Evolutionary conservation across 2,888 invertebrate species (phyloP), one percentile per base, ranked within the genome.

Genomic region (Melipona bicolor): DNA sequence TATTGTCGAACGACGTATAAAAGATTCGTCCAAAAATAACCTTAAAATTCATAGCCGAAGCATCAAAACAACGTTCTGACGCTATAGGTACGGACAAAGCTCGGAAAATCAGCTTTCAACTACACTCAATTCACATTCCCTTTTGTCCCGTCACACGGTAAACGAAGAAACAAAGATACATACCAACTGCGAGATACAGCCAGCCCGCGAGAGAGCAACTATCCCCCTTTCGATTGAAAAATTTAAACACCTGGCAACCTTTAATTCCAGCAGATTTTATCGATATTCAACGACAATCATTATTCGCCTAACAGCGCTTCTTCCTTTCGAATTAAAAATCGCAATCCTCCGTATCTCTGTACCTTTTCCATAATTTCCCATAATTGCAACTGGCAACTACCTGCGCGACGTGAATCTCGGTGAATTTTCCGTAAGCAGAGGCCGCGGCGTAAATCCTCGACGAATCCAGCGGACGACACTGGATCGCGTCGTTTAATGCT

Each of bases 401-500:
- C n/a, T 27, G 17, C 11, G 36, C 24, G 24, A 52, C 64, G 32
- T 9, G 19, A 5, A 62, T 52, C 36, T 17, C 36, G 50, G 54
- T 32, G 79, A 59, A 81, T 73, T 69, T 61, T 32, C 64, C 64
- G 4, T 11, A 17, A 32, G 4, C 52, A 43, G 65, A 27, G 52
- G 9, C 36, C 27, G 69, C 4, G 24, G 32, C 27, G n/a, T 65
- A 17, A 68, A 76, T 82, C 76, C 65, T 64, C 65, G 36, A 50
- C 56, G n/a, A 75, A 75, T 74, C 52, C 59, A 13, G 13, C 24
- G 3, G 32, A 36, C 71, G 56, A 56, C 36, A 61, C 54, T 9
- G 43, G 49, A 70, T 74, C 70, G 77, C 83, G 65, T 79, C 79
- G 84, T 84, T 84, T 84, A 79, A 79, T 69, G 65, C 68, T 84